Conservation (phyloP, 2,888 invertebrate genomes). For the Omphaloscelis lunosa region DNA sequence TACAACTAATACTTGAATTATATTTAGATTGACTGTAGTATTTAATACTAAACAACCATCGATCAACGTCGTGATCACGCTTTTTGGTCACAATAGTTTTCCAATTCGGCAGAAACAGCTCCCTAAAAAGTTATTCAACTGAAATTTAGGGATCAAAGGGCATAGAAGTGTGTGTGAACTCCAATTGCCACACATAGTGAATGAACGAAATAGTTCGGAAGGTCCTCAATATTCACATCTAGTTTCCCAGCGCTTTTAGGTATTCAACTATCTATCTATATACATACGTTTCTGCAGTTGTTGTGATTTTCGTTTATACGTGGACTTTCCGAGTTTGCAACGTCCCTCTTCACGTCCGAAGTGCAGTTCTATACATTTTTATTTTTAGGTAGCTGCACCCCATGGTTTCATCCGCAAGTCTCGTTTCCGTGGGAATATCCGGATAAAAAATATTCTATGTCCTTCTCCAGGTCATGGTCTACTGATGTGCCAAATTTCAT, state of each 20-base stretch:
- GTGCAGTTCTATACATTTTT: neutral
- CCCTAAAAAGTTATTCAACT: slow-evolving; percentile 39
- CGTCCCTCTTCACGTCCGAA: neutral
- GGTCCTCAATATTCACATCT: neutral
- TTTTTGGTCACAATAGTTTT: slow-evolving; percentile 21
- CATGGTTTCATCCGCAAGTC: too few species aligned
- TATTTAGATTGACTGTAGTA: neutral
- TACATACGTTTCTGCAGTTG: neutral
- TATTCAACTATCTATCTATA: neutral
- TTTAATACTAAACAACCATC: neutral
- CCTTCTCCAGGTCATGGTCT: too few species aligned
- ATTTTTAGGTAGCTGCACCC: too few species aligned
- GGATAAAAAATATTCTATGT: too few species aligned
- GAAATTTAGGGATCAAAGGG: slow-evolving; percentile 52
- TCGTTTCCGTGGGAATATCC: too few species aligned
- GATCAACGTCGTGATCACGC: neutral
- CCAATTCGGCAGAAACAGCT: slow-evolving; percentile 18
- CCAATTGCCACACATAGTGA: slow-evolving; percentile 6
- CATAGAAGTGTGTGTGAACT: slow-evolving; percentile 4
- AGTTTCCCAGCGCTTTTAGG: slow-evolving; percentile 10
- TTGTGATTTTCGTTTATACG: slow-evolving; percentile 7
- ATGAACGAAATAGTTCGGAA: slow-evolving; percentile 16
- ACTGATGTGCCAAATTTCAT: too few species aligned
- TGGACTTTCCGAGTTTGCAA: neutral
- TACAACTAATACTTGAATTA: neutral